Evolutionary conservation across 1,140 invertebrate species (phyloP), one percentile per base, ranked within the genome.

Genomic region (Melitaea cinxia): DNA sequence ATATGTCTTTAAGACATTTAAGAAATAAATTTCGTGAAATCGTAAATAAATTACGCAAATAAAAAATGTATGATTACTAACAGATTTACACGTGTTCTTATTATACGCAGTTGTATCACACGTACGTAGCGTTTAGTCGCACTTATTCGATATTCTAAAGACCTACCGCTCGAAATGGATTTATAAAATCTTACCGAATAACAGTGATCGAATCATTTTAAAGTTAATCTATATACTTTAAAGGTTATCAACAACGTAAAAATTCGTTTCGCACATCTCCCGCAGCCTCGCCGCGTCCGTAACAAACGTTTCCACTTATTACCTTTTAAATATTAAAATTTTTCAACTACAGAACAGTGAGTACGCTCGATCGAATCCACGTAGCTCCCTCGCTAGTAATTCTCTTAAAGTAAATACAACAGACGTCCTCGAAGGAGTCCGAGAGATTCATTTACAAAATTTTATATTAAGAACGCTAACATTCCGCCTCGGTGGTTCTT

Each of bases 361-460:
- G 21, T 47, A 47, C 17, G 42, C 2, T 6, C 19, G 42, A 47
- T 47, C 21, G n/a, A 47, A 47, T 47, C 42, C 21, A 12, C 21
- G 42, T 47, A 23, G 37, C 37, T 37, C n/a, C 4, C n/a, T 45
- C 24, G 24, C 24, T 21, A 19, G n/a, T 19, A 1, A 21, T n/a
- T 19, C 12, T 9, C 14, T 39, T 39, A 14, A 15, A 39, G n/a
- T 39, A 39, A 39, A 15, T 10, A 14, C 14, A 6, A 15, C 15
- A n/a, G 10, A 10, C 3, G 23, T 7, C 19, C 42, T 47, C n/a
- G 10, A 2, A 39, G 35, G 19, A 1, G 21, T 12, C 6, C 5
- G 21, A 23, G 23, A 17, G 42, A 47, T 23, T 47, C 14, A 47
- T 47, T 47, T 47, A 47, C 42, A 47, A 47, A 47, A 47, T 21